Evolutionary conservation across 2,888 invertebrate species (phyloP), one percentile per base, ranked within the genome.

Genomic region (Cephus pulcher): DNA sequence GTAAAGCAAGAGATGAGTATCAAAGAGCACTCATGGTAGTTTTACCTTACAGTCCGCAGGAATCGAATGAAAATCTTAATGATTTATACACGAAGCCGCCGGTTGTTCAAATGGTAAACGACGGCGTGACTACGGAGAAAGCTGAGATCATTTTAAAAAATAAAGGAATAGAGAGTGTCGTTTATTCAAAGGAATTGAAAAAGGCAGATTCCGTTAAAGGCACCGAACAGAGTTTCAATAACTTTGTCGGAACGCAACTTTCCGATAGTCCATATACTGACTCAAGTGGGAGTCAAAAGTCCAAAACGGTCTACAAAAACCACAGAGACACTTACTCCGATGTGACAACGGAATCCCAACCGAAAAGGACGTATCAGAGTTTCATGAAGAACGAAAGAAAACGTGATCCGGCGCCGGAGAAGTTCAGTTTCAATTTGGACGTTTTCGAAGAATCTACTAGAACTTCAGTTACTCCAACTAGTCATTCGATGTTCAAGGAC

Each of bases 1-100:
- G 89, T 6, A 87, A 89, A 70, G 88, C 88, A 0, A 89, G 92
- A 73, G 89, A 90, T 37, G 90, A 93, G 69, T 91, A 92, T 70
- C 89, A 92, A 75, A 92, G 93, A 83, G 93, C 94, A 0, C 88
- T 95, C 32, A 95, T 94, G 93, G 93, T 95, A 0, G 95, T 95
- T 0, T 90, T 95, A 83, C 95, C 96, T 0, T 94, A 94, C 85
- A 93, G 94, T 74, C 93, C 94, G 11, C 91, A 94, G 69, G 93
- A 94, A 83, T 92, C 93, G 1, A 92, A 93, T 1, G 92, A 93
- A 6, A 91, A 90, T 79, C 91, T 95, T 76, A 93, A 94, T 86
- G 95, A 95, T 83, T 89, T 95, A 1, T 95, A 94, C 85, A 95
- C 95, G 3, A 94, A 93, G 88, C 93, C 94, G 73, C 95, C 96